Base-by-base conservation (phyloP, 2,113 vertebrate species). In the Gambusia holbrooki region DNA sequence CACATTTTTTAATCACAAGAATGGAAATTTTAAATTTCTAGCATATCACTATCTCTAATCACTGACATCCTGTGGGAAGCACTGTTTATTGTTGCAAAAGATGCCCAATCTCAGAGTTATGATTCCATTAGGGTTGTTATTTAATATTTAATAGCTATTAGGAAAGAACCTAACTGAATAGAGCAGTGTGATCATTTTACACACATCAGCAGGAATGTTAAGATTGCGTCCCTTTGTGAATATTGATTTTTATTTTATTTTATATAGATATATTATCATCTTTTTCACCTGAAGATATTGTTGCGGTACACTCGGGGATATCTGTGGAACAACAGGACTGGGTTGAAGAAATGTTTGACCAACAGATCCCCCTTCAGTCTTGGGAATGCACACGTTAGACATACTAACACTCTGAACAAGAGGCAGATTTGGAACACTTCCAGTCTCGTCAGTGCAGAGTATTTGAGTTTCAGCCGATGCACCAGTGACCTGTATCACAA, bases 241-340 rank as follows among this genome's bases (percentile, higher is more conserved):
- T 45, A n/a, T 29, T 32, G 5, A n/a, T 76, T 71, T 74, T 5
- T 27, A 27, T 27, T 27, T 27, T 27, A 27, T 27, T 58, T 63
- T 75, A 27, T 60, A 58, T 73, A 62, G 12, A 69, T 40, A 66
- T 73, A 48, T 69, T 11, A 64, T 80, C 61, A 65, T 69, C 62
- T 29, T 72, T 93, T 90, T 95, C 87, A 95, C 91, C 88, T 94
- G 94, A 88, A 95, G 89, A 88, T 92, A 90, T 64, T 93, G 94
- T 86, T 94, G 94, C 67, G 92, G 86, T 84, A 91, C 82, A 90
- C 90, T 88, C 86, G 93, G 88, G n/a, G 92, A 93, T 77, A 94
- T 83, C 87, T 95, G 95, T 35, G 94, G 83, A 87, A 94, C 93
- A 89, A 94, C 80, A 74, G 90, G 70, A 73, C 77, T 83, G 76